These are phyloP conservation scores for Ophthalmolycus amberensis DNA, from an alignment of 2,113 vertebrate species.

Conservation along the genomic window DNA sequence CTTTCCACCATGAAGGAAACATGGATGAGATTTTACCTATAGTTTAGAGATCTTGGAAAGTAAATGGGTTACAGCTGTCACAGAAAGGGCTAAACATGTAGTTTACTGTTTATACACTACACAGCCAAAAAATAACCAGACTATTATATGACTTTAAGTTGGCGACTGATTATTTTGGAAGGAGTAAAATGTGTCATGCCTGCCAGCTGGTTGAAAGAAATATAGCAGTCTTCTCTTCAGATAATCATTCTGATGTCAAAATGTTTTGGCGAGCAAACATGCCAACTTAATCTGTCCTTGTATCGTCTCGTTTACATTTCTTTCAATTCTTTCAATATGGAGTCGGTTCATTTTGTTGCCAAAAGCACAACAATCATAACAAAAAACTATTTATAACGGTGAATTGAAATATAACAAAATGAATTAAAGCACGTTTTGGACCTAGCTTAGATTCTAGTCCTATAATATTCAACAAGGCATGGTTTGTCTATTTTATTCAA, in stretches of 20 bases:
- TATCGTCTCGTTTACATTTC: constrained; percentile 11
- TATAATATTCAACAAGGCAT: constrained; percentile 9
- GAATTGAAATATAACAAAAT: background rate
- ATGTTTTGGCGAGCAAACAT: background rate
- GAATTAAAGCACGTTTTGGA: background rate
- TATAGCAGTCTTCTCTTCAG: constrained; percentile 18
- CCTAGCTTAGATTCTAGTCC: background rate
- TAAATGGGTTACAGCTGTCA: constrained; percentile 25
- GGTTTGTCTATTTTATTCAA: constrained; percentile 23
- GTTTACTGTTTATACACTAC: constrained; percentile 23
- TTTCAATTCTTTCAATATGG: background rate
- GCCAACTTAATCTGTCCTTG: constrained; percentile 7
- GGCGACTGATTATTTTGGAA: constrained; percentile 18
- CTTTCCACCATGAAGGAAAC: constrained; percentile 28
- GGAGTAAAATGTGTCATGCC: constrained; percentile 1
- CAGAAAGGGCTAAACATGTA: constrained; percentile 3
- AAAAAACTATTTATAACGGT: background rate
- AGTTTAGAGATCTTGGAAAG: constrained; percentile 22
- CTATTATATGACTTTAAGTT: constrained; percentile 38
- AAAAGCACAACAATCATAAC: background rate
- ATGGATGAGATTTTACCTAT: constrained; percentile 15
- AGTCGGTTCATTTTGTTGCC: background rate
- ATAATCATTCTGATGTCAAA: constrained; percentile 26
- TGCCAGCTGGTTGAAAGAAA: constrained; percentile 24
- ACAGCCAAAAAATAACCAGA: constrained; percentile 22